A percentile compares a stretch with the other conserved stretches of the same genome.
Conservation (phyloP, 2,888 invertebrate genomes). For the Alentia gelatinosa region DNA sequence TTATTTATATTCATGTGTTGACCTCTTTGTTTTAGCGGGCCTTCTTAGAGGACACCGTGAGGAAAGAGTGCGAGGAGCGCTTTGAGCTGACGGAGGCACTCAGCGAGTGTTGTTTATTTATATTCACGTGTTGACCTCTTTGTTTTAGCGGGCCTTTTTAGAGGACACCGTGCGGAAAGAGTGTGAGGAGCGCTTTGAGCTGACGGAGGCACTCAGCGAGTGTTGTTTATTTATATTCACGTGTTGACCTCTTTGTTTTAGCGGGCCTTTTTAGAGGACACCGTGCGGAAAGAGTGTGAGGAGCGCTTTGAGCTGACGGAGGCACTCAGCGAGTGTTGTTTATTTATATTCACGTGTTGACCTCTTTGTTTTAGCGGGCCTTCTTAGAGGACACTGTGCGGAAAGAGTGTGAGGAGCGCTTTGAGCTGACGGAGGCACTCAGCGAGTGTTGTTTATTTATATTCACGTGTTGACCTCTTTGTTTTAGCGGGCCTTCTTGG, state of each 20-base stretch:
- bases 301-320: slow-evolving; percentile 80
- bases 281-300: slow-evolving; percentile 79
- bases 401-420: slow-evolving; percentile 79
- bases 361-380: slow-evolving; percentile 73
- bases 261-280: slow-evolving; percentile 76
- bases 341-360: too few species aligned
- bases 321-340: slow-evolving; percentile 77
- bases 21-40: too few species aligned
- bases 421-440: slow-evolving; percentile 79
- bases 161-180: slow-evolving; percentile 79
- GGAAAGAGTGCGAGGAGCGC: slow-evolving; percentile 79
- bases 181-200: slow-evolving; percentile 80
- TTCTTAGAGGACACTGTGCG: slow-evolving; percentile 78
- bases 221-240: too few species aligned
- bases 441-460: too few species aligned
- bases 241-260: too few species aligned
- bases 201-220: slow-evolving; percentile 79
- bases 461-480: neutral
- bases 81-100: slow-evolving; percentile 80
- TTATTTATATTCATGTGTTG: too few species aligned
- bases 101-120: slow-evolving; percentile 69
- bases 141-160: slow-evolving; percentile 75
- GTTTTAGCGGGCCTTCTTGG: slow-evolving; percentile 73
- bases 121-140: too few species aligned
- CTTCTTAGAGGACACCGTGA: slow-evolving; percentile 78